Conservation (phyloP, 1,140 invertebrate genomes). For the Halesus radiatus region DNA sequence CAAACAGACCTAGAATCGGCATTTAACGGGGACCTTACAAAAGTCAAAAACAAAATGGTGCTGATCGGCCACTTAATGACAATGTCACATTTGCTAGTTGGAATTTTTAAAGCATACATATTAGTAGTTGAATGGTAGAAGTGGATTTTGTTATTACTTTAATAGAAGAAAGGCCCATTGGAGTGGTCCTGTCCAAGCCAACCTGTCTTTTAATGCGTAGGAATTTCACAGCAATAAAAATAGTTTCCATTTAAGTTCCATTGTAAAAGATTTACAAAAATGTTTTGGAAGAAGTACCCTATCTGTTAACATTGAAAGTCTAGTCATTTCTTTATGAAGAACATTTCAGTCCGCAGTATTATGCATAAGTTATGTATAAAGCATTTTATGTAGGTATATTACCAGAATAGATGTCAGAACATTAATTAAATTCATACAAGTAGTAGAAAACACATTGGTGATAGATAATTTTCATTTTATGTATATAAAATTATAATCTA, state of each 20-base stretch:
- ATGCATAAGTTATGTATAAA: neutral
- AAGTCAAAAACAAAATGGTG: too few species aligned
- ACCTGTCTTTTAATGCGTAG: neutral
- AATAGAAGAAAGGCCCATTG: too few species aligned
- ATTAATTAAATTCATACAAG: neutral
- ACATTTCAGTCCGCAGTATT: neutral
- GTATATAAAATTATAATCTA: too few species aligned
- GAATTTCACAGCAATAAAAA: neutral
- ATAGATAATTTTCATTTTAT: too few species aligned
- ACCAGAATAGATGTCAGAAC: neutral
- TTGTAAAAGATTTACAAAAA: slow-evolving; percentile 16
- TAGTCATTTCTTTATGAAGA: slow-evolving; percentile 4
- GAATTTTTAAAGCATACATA: too few species aligned
- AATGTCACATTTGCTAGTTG: too few species aligned
- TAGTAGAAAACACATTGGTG: too few species aligned
- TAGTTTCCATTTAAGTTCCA: neutral
- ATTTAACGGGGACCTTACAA: too few species aligned
- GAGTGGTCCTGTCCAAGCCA: neutral
- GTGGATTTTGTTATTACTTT: too few species aligned
- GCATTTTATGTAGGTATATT: neutral
- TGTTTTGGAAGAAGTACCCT: slow-evolving; percentile 13
- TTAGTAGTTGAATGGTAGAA: too few species aligned
- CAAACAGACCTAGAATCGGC: too few species aligned
- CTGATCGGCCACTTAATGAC: too few species aligned
- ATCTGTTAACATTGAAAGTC: slow-evolving; percentile 5